A percentile compares a stretch with the other conserved stretches of the same genome.
These are phyloP conservation scores for Seladonia tumulorum DNA, from an alignment of 2,888 invertebrate genomes.

Conservation along the genomic window DNA sequence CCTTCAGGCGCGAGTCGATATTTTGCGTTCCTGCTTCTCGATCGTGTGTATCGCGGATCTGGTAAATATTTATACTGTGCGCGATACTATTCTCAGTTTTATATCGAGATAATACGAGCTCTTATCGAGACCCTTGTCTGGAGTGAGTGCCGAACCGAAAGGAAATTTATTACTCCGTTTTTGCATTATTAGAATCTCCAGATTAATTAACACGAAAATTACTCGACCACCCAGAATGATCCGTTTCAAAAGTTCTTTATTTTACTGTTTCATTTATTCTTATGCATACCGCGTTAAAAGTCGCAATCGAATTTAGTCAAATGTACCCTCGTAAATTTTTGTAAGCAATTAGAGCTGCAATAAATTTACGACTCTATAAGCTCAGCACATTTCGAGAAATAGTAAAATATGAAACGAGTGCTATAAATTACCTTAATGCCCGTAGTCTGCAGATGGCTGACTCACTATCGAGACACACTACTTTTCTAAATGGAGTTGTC, in stretches of 20 bases:
- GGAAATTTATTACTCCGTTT: neutral
- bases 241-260: no score
- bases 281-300: neutral
- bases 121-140: neutral
- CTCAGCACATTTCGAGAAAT: neutral
- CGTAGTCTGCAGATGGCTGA: slow-evolving; percentile 18
- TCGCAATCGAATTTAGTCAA: neutral
- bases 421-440: neutral
- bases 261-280: no score
- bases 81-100: neutral
- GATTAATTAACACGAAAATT: no score
- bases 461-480: slow-evolving; percentile 55
- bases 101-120: neutral
- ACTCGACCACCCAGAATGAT: neutral
- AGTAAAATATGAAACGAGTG: neutral
- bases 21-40: neutral
- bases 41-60: neutral
- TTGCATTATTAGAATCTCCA: neutral
- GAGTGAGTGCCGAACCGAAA: neutral
- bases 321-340: neutral
- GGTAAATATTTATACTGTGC: neutral
- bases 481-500: slow-evolving; percentile 29
- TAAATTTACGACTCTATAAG: neutral
- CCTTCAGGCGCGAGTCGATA: neutral
- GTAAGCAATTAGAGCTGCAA: neutral